phyloP scores from a whole-genome alignment of 2,113 vertebrate genomes.

The Anolis carolinensis region DNA sequence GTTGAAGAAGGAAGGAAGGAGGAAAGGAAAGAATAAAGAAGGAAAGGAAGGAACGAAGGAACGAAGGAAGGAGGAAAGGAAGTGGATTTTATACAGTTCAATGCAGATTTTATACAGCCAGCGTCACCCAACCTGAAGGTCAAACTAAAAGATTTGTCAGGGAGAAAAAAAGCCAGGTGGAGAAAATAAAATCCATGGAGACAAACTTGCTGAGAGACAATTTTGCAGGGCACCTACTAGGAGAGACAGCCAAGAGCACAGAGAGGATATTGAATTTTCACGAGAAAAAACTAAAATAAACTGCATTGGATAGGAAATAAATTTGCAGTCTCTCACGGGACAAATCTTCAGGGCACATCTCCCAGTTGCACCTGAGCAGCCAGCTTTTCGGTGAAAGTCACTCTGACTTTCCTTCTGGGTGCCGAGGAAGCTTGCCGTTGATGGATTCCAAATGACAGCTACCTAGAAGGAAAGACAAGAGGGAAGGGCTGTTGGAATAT shows the following conservation, averaged over 20 bases:
- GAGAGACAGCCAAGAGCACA: neutral
- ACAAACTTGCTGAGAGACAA: slow-evolving; percentile 11
- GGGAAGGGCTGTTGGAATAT: neutral
- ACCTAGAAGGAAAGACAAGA: neutral
- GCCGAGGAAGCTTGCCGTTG: neutral
- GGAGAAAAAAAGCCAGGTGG: neutral
- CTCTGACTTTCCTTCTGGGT: slow-evolving; percentile 11
- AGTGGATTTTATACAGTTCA: too few species aligned
- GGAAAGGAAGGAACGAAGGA: too few species aligned
- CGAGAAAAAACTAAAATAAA: neutral
- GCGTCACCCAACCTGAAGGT: neutral
- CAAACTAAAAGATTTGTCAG: neutral
- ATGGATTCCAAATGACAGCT: slow-evolving; percentile 20
- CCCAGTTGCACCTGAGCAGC: slow-evolving; percentile 3
- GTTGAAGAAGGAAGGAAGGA: too few species aligned
- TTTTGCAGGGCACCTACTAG: neutral
- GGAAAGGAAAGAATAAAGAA: too few species aligned
- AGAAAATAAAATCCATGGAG: neutral
- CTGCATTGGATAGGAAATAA: slow-evolving; percentile 7
- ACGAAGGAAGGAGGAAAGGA: too few species aligned
- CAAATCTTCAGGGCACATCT: slow-evolving; percentile 5
- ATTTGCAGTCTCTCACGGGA: slow-evolving; percentile 12
- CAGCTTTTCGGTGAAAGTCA: slow-evolving; percentile 9
- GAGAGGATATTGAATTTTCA: slow-evolving; percentile 17
- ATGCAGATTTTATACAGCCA: too few species aligned